phyloP scores from a whole-genome alignment of 2,888 invertebrate species.

The Apotomis capreana region DNA sequence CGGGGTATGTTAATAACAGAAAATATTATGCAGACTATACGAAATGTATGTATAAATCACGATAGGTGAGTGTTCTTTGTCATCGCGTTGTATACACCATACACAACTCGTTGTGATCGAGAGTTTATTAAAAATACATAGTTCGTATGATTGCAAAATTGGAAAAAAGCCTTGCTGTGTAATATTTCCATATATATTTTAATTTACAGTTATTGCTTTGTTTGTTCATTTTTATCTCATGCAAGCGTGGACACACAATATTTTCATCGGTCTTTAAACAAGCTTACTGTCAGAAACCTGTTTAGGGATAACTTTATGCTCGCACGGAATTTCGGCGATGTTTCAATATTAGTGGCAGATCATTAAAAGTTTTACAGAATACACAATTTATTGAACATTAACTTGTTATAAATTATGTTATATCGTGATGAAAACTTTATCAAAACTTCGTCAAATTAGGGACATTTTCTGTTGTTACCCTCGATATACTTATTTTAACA shows the following conservation, averaged over 20 bases:
- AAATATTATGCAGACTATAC: too few species aligned
- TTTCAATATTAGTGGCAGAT: conserved; percentile 32
- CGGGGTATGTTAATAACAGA: too few species aligned
- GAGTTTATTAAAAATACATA: too few species aligned
- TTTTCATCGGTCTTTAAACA: conserved; percentile 31
- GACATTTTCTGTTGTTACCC: too few species aligned
- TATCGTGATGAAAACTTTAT: too few species aligned
- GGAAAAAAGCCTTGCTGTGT: not conserved
- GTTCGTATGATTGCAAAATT: not conserved
- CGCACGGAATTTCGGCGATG: conserved; percentile 33
- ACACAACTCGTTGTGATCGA: too few species aligned
- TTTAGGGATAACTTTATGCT: conserved; percentile 34
- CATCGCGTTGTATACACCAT: too few species aligned
- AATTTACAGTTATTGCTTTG: conserved; percentile 24
- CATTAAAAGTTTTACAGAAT: conserved; percentile 31
- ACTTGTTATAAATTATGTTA: not conserved
- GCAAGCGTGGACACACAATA: conserved; percentile 7
- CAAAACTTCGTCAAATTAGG: too few species aligned
- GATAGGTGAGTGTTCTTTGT: too few species aligned
- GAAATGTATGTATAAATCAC: too few species aligned
- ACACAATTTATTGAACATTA: not conserved
- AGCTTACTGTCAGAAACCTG: conserved; percentile 35
- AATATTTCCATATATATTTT: not conserved
- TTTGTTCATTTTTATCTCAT: conserved; percentile 19
- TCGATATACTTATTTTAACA: too few species aligned